These are phyloP conservation scores for Sebastes iracundus DNA, from an alignment of 2,797 vertebrate genomes.

Conservation along the genomic window DNA sequence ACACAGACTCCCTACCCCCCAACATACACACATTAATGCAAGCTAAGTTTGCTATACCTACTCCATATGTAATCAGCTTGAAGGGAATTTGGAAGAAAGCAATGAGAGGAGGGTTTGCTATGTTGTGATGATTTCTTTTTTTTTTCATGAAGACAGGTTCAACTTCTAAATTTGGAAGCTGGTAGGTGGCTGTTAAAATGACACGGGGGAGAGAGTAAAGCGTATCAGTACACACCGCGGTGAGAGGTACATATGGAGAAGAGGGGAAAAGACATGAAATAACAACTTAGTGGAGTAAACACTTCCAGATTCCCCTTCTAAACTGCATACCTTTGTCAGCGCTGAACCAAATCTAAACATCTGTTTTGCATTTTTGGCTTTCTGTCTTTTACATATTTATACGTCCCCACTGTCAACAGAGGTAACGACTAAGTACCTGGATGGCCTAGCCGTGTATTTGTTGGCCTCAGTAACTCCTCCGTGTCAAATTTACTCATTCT, in stretches of 20 bases:
- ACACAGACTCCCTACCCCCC: neutral
- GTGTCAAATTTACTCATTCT: slow-evolving; percentile 39
- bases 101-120: slow-evolving; percentile 2
- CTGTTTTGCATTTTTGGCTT: slow-evolving; percentile 31
- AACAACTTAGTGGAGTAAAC: neutral
- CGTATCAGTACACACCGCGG: neutral
- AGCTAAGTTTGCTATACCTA: slow-evolving; percentile 21
- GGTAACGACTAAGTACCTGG: slow-evolving; percentile 34
- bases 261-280: neutral
- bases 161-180: slow-evolving; percentile 33
- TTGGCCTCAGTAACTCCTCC: slow-evolving; percentile 7
- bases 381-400: slow-evolving; percentile 33
- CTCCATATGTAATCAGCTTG: slow-evolving; percentile 11
- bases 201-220: slow-evolving; percentile 4
- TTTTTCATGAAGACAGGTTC: slow-evolving; percentile 5
- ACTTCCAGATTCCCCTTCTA: neutral
- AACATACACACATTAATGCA: slow-evolving; percentile 51
- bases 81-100: slow-evolving; percentile 38
- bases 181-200: slow-evolving; percentile 25
- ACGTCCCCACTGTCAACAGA: slow-evolving; percentile 5
- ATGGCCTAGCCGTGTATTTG: slow-evolving; percentile 12
- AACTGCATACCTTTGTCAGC: neutral
- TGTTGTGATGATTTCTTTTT: neutral
- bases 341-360: slow-evolving; percentile 18
- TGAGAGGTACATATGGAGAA: neutral